These are phyloP conservation scores for Parapsyche elsis DNA, from an alignment of 1,140 invertebrate genomes.

Conservation along the genomic window DNA sequence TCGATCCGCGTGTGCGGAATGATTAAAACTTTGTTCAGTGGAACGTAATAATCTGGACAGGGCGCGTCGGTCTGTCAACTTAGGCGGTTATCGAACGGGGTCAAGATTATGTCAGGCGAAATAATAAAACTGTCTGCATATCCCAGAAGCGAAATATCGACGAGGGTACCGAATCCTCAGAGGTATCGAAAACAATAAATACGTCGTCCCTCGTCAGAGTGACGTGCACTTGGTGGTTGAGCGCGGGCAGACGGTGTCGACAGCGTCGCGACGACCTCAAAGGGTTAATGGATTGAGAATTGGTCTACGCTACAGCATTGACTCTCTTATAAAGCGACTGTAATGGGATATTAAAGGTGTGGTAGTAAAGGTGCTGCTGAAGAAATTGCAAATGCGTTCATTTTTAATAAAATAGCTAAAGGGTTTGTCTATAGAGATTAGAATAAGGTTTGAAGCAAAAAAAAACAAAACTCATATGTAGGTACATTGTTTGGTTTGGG, in stretches of 20 bases:
- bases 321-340: too few relatives aligned
- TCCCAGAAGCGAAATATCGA: conserved; percentile 19
- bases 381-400: too few relatives aligned
- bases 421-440: too few relatives aligned
- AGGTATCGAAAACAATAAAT: conserved; percentile 54
- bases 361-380: too few relatives aligned
- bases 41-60: neutral
- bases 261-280: conserved; percentile 2
- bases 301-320: too few relatives aligned
- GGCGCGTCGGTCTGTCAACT: neutral
- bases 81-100: neutral
- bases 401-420: too few relatives aligned
- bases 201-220: conserved; percentile 51
- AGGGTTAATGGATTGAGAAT: conserved; percentile 34
- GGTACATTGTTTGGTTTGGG: too few relatives aligned
- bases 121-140: conserved; percentile 35
- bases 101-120: conserved; percentile 36
- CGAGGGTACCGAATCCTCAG: neutral
- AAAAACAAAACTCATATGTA: too few relatives aligned
- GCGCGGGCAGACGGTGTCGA: conserved; percentile 1
- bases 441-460: too few relatives aligned
- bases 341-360: too few relatives aligned
- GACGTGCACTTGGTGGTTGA: neutral
- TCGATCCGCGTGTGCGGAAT: too few relatives aligned
- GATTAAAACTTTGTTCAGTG: neutral